A percentile compares a stretch with the other conserved stretches of the same genome.
phyloP scores from a whole-genome alignment of 53 echinoderm and acorn worm genomes.

The Actinopyga echinites region DNA sequence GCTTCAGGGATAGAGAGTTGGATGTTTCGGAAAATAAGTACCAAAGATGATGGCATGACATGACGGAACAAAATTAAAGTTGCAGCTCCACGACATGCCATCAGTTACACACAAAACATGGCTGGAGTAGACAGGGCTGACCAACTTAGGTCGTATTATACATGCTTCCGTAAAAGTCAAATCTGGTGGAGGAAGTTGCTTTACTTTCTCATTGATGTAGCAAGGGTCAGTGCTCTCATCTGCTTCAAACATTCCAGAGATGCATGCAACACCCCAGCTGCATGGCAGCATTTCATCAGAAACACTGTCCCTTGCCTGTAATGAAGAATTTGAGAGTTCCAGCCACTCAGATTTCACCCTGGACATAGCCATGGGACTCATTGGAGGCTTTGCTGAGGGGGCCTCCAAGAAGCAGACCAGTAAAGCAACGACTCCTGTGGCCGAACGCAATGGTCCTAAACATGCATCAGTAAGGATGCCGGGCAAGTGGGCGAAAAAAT shows the following conservation, averaged over 20 bases:
- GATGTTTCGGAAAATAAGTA: background rate
- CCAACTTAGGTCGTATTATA: conserved; percentile 42
- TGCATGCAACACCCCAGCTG: background rate
- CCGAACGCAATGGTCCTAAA: background rate
- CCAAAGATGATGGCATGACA: background rate
- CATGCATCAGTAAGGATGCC: conserved; percentile 14
- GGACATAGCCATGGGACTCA: conserved; percentile 43
- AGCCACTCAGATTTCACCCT: conserved; percentile 36
- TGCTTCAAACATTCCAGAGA: background rate
- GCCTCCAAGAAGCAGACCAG: background rate
- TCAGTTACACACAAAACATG: conserved; percentile 30
- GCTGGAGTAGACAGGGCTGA: conserved; percentile 53
- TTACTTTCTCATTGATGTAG: conserved; percentile 36
- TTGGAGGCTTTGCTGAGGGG: conserved; percentile 51
- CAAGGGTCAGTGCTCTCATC: conserved; percentile 24
- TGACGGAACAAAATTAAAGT: background rate
- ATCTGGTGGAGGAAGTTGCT: conserved; percentile 47
- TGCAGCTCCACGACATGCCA: background rate
- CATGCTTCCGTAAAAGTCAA: conserved; percentile 40
- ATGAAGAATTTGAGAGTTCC: background rate
- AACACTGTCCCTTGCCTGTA: no score
- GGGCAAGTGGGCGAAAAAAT: conserved; percentile 12
- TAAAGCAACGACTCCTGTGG: background rate
- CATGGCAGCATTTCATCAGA: no score
- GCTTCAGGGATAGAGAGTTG: background rate